Conservation (phyloP, 2,113 vertebrate species). For the Rhynchopsitta pachyrhyncha region DNA sequence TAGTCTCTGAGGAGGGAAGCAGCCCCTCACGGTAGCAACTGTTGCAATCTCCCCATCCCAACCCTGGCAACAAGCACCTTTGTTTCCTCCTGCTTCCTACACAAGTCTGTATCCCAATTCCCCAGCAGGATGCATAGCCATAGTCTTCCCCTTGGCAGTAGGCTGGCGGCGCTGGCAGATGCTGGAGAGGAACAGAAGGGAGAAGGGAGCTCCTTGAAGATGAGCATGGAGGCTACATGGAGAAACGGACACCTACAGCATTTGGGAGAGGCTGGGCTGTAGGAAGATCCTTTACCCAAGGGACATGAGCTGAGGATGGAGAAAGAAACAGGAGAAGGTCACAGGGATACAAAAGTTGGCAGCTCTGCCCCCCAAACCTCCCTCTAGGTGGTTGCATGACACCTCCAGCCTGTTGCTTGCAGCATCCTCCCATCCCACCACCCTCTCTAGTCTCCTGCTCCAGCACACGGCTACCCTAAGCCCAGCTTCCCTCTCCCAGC, state of each 20-base stretch:
- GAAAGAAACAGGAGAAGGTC: neutral
- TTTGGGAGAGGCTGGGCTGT: neutral
- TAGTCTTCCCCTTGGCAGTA: neutral
- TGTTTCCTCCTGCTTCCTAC: neutral
- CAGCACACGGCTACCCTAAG: neutral
- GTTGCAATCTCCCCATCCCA: neutral
- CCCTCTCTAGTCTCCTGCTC: neutral
- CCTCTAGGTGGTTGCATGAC: neutral
- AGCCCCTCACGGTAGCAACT: neutral
- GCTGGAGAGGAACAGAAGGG: neutral
- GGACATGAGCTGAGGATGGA: neutral
- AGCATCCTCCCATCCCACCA: rapidly evolving
- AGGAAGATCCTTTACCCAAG: neutral
- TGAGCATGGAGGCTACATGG: neutral
- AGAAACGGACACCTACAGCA: neutral
- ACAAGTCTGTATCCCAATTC: neutral
- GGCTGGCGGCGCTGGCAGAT: neutral
- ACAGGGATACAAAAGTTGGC: neutral
- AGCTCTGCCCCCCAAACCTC: neutral
- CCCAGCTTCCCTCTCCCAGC: neutral
- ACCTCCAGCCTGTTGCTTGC: neutral
- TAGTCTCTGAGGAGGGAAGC: neutral
- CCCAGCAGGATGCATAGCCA: neutral
- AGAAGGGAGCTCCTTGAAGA: neutral
- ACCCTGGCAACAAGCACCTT: neutral